Percentiles rank a stretch among this genome's conserved stretches.
Evolutionary conservation across 1,140 invertebrate genomes (phyloP).

Genomic region (Neotoxoptera formosana): DNA sequence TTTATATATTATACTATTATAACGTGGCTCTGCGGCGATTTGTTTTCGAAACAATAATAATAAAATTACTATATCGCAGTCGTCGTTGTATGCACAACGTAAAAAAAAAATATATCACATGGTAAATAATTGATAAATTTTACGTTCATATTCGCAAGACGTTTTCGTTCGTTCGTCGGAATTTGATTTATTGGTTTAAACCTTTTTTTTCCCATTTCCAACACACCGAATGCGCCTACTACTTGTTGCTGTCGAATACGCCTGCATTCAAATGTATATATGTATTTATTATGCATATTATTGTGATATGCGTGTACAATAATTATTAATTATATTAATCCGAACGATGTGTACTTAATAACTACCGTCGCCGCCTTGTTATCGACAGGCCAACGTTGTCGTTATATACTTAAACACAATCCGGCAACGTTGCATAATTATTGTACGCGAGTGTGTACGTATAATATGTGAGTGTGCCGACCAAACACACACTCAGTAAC

Average conservation of each 20-base stretch:
- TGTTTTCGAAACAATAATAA: neutral
- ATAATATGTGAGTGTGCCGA: neutral
- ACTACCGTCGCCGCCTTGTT: neutral
- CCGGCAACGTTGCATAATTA: neutral
- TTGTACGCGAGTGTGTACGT: neutral
- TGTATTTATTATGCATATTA: neutral
- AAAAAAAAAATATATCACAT: neutral
- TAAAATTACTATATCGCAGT: neutral
- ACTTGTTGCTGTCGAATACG: neutral
- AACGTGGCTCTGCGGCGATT: neutral
- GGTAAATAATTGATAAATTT: neutral
- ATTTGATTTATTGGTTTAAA: neutral
- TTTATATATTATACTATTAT: neutral
- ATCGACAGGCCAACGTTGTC: conserved; percentile 1
- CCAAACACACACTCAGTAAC: neutral
- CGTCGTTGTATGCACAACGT: neutral
- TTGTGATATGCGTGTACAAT: neutral
- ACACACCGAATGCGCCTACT: neutral
- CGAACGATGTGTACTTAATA: neutral
- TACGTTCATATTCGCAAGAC: neutral
- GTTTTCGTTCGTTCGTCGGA: neutral
- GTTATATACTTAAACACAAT: neutral
- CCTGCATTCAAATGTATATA: neutral
- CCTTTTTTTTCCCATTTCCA: neutral
- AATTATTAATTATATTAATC: conserved; percentile 19